Evolutionary conservation across 2,113 vertebrate genomes (phyloP).

Genomic region (Larimichthys polyactis): DNA sequence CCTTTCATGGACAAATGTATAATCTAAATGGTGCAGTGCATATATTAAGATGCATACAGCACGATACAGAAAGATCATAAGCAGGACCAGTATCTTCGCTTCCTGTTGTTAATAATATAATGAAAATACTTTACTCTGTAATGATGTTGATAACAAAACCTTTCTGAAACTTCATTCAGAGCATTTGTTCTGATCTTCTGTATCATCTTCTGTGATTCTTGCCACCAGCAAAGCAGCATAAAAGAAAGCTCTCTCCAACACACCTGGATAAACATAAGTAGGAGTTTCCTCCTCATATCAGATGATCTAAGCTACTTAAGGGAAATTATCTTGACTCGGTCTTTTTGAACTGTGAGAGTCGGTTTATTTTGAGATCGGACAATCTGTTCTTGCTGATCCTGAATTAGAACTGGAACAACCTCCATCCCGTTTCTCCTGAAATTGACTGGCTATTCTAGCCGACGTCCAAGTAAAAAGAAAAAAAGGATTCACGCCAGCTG

Average conservation of each 20-base stretch:
- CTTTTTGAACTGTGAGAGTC: neutral
- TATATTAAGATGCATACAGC: no score
- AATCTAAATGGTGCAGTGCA: neutral
- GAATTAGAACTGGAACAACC: conserved; percentile 15
- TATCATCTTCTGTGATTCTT: neutral
- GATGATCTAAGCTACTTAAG: neutral
- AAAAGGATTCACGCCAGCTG: neutral
- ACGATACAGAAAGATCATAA: neutral
- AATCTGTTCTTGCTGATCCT: conserved; percentile 13
- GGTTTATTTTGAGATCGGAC: conserved; percentile 18
- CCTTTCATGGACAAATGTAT: no score
- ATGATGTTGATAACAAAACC: no score
- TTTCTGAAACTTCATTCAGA: no score
- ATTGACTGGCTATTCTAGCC: neutral
- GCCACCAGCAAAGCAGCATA: neutral
- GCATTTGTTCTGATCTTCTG: neutral
- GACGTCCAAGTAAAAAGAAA: neutral
- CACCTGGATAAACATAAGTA: neutral
- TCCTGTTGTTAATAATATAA: no score
- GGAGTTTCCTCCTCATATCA: neutral
- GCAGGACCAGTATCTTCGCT: neutral
- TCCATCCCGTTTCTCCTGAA: conserved; percentile 21
- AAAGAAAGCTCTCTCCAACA: neutral
- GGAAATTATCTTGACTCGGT: neutral
- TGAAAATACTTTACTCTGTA: no score